phyloP scores from a whole-genome alignment of 64 coral and sea anemone species.

The Montipora cactus region DNA sequence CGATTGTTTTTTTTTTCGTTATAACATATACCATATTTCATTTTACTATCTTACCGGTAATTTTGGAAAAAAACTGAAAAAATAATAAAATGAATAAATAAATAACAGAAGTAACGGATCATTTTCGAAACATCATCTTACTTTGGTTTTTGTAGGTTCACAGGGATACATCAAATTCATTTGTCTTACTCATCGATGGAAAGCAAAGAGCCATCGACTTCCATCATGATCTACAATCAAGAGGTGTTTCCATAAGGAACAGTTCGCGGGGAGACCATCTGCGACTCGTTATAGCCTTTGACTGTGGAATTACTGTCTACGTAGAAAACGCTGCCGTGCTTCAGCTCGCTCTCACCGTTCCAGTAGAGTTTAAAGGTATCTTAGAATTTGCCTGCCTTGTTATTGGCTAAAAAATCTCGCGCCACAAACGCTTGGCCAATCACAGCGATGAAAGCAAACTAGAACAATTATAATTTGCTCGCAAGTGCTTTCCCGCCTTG shows the following conservation, averaged over 20 bases:
- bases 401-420: no score
- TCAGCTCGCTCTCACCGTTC: constrained; percentile 53
- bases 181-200: constrained; percentile 54
- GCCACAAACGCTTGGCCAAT: background rate
- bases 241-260: background rate
- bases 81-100: no score
- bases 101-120: no score
- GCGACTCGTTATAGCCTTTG: constrained; percentile 16
- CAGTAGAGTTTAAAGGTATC: constrained; percentile 56
- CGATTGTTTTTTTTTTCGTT: no score
- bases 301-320: constrained; percentile 48
- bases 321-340: constrained; percentile 38
- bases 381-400: no score
- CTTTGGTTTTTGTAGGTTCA: constrained; percentile 35
- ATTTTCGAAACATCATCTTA: background rate
- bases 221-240: background rate
- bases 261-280: background rate
- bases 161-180: background rate
- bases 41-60: no score
- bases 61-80: no score
- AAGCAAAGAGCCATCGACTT: constrained; percentile 1
- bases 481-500: no score
- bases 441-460: background rate
- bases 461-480: no score
- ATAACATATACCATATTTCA: no score